Evolutionary conservation across 2,888 invertebrate species (phyloP).

Genomic region (Dermolepida albohirtum): DNA sequence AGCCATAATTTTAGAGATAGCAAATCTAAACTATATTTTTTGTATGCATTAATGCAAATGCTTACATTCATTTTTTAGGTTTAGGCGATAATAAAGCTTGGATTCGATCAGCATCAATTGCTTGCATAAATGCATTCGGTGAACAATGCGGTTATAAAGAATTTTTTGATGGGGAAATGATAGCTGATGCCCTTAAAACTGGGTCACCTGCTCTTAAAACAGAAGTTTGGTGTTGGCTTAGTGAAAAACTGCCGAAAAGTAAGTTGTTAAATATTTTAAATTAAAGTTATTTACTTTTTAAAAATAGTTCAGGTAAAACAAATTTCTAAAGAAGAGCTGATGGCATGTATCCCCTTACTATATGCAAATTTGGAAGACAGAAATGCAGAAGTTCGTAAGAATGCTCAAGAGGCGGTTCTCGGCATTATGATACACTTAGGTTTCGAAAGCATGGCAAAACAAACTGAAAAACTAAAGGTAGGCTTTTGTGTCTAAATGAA

Average conservation of each 20-base stretch:
- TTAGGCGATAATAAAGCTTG: conserved; percentile 81
- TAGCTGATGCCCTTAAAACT: conserved; percentile 85
- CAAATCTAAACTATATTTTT: neutral
- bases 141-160: conserved; percentile 84
- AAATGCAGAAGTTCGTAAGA: conserved; percentile 90
- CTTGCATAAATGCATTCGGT: conserved; percentile 89
- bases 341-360: conserved; percentile 80
- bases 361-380: conserved; percentile 91
- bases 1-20: neutral
- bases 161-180: conserved; percentile 90
- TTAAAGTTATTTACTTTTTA: conserved; percentile 6
- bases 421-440: conserved; percentile 95
- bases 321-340: conserved; percentile 85
- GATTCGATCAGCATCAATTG: conserved; percentile 82
- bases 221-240: conserved; percentile 88
- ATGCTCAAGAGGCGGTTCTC: conserved; percentile 88
- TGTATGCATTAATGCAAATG: neutral
- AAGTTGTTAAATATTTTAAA: conserved; percentile 49
- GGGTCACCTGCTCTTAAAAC: conserved; percentile 87
- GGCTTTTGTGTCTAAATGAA: too few species aligned
- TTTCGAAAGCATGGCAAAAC: conserved; percentile 81
- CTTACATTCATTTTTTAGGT: conserved; percentile 60
- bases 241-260: conserved; percentile 82
- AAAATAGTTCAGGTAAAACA: conserved; percentile 72
- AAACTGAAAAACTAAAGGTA: conserved; percentile 84